Conservation (phyloP, 2,113 vertebrate species). For the Campylomormyrus numenius region DNA sequence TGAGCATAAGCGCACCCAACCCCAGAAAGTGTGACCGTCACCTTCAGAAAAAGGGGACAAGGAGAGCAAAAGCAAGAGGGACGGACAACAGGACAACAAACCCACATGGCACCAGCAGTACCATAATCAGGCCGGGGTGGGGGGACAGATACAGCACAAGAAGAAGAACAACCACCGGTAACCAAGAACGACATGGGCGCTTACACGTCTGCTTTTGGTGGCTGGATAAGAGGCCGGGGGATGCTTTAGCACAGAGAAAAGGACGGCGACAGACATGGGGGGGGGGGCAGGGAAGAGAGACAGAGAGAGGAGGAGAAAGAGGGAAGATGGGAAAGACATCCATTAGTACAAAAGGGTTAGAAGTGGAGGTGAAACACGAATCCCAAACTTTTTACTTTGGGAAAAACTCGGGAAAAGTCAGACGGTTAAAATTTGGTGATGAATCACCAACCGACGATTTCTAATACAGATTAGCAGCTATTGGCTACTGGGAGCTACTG, state of each 20-base stretch:
- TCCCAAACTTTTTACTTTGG: background rate
- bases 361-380: background rate
- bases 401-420: background rate
- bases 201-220: slow-evolving; percentile 12
- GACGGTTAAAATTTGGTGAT: background rate
- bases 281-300: background rate
- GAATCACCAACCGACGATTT: background rate
- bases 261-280: background rate
- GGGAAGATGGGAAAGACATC: background rate
- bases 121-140: background rate
- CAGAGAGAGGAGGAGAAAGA: background rate
- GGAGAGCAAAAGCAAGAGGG: background rate
- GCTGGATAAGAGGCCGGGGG: background rate
- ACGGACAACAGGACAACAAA: background rate
- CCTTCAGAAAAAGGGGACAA: background rate
- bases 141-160: background rate
- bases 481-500: background rate
- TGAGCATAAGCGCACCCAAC: background rate
- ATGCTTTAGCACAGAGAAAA: background rate
- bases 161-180: background rate
- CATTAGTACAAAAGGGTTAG: background rate
- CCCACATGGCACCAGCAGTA: background rate
- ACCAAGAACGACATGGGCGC: background rate
- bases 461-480: background rate
- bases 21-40: background rate